phyloP scores from a whole-genome alignment of 2,113 vertebrate genomes.

The Litocranius walleri region DNA sequence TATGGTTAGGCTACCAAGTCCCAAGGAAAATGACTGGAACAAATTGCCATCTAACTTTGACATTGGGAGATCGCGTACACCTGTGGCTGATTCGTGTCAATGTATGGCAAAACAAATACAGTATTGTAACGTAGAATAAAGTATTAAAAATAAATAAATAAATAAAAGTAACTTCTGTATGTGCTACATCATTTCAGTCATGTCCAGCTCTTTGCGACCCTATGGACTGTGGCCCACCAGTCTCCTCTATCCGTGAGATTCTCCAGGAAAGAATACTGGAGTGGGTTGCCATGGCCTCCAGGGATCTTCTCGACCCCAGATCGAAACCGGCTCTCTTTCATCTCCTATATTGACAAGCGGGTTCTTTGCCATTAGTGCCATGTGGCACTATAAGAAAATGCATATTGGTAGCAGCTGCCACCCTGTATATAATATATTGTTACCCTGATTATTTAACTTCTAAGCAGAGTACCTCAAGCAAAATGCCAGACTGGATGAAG shows the following conservation, averaged over 20 bases:
- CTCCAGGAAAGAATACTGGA: not conserved
- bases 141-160: no score
- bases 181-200: not conserved
- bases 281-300: not conserved
- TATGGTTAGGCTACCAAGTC: not conserved
- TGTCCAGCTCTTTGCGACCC: not conserved
- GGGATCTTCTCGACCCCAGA: not conserved
- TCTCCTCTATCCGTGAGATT: not conserved
- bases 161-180: not conserved
- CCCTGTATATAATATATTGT: not conserved
- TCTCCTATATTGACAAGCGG: not conserved
- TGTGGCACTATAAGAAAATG: not conserved
- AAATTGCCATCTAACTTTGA: not conserved
- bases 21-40: not conserved
- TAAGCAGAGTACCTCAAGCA: not conserved
- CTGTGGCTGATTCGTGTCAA: no score
- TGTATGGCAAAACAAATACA: no score
- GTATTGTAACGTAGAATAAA: no score
- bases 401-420: not conserved
- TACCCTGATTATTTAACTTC: not conserved
- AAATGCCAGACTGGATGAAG: not conserved
- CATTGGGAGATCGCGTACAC: no score
- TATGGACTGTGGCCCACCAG: not conserved
- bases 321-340: not conserved
- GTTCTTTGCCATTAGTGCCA: not conserved